Evolutionary conservation across 2,113 vertebrate species (phyloP).

Genomic region (Paramormyrops kingsleyae): DNA sequence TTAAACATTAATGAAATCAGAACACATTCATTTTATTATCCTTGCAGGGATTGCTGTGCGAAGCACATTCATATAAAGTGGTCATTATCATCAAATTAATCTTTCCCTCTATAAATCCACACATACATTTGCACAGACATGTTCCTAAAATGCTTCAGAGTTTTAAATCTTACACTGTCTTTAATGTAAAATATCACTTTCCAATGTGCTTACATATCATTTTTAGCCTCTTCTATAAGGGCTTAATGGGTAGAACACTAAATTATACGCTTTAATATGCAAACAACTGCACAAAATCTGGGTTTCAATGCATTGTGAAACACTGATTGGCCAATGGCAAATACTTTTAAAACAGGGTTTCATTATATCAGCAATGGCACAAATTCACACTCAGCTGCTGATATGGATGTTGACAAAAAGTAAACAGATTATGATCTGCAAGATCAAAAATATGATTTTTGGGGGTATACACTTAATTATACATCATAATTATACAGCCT

Average conservation of each 20-base stretch:
- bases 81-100: conserved; percentile 23
- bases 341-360: neutral
- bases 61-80: conserved; percentile 24
- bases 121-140: neutral
- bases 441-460: neutral
- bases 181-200: neutral
- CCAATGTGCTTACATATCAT: neutral
- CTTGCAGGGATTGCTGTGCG: conserved; percentile 6
- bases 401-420: neutral
- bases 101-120: neutral
- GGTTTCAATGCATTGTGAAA: neutral
- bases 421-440: neutral
- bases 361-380: neutral
- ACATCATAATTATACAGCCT: neutral
- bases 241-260: neutral
- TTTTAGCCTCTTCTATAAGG: neutral
- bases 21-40: conserved; percentile 21
- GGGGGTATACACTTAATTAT: neutral
- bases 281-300: neutral
- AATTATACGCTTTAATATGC: neutral
- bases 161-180: neutral
- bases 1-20: conserved; percentile 24
- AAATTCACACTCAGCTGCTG: neutral
- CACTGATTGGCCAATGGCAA: neutral
- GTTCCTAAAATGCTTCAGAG: neutral